Evolutionary conservation across 2,113 vertebrate genomes (phyloP).

Genomic region (Eptesicus fuscus): DNA sequence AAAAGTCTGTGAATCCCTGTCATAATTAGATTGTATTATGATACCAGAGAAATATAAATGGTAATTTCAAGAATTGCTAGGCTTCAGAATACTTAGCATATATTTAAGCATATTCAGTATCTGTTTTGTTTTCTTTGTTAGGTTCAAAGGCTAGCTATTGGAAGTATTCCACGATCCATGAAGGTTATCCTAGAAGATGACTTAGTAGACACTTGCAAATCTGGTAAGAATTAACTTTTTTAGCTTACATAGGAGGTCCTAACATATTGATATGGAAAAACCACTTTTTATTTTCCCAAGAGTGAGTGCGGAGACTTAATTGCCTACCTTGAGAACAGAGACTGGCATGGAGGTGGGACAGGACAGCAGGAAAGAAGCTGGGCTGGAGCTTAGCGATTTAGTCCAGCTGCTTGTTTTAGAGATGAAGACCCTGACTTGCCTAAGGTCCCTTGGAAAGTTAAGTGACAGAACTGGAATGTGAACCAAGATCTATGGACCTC

Average conservation of each 20-base stretch:
- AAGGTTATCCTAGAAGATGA: conserved; percentile 94
- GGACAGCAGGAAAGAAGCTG: background rate
- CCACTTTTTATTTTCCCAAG: background rate
- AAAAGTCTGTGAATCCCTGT: background rate
- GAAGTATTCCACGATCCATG: conserved; percentile 96
- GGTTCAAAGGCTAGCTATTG: conserved; percentile 95
- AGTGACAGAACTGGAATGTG: background rate
- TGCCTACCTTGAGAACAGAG: background rate
- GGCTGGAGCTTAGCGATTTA: background rate
- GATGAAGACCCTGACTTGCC: background rate
- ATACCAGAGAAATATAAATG: background rate
- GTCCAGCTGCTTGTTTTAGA: background rate
- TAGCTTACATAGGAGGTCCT: background rate
- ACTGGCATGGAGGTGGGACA: background rate
- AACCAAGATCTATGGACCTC: background rate
- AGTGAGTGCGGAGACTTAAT: background rate
- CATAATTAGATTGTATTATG: background rate
- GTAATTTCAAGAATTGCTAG: background rate
- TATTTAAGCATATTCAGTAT: background rate
- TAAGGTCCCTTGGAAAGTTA: background rate
- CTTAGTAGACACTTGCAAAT: conserved; percentile 96
- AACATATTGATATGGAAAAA: background rate
- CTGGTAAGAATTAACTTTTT: conserved; percentile 85
- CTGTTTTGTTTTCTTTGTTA: conserved; percentile 70
- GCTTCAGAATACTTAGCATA: background rate